Evolutionary conservation across 2,888 invertebrate genomes (phyloP), one percentile per base, ranked within the genome.

Genomic region (Stenotaenia linearis): DNA sequence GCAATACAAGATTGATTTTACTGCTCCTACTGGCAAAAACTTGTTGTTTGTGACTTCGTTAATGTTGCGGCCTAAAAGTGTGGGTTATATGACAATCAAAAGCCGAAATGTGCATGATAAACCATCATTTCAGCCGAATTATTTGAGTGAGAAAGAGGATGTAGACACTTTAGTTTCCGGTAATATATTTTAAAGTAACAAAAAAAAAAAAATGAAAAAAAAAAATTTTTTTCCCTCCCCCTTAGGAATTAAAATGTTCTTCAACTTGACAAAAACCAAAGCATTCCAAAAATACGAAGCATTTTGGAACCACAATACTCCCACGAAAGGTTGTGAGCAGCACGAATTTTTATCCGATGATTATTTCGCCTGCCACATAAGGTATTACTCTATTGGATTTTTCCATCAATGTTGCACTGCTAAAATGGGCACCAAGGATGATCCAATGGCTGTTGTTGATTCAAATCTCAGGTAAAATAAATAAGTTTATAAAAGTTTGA

Each of bases 111-210:
- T 97, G 0, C 92, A 92, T 83, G 92, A 93, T 77, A 92, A 92
- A 84, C 97, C 98, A 0, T 85, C 92, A 35, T 94, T 98, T 85
- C 91, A 97, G 86, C 94, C 97, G 1, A 95, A 97, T 84, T 98
- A 98, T 85, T 93, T 97, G 83, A 91, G 92, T 81, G 91, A 96
- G 85, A 91, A 92, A 0, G 85, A 89, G 80, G 95, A 93, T 85
- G 92, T 93, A 0, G 90, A 91, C 78, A 91, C 91, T 0, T 87
- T 96, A 15, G 92, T 95, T 0, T 95, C 95, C 86, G 95, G 84
- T 84, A 80, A 81, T n/a, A 30, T 9, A 25, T 12, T 1, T 10
- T 7, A 3, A 4, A 18, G n/a, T 4, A 9, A 21, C 21, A 21
- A 21, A 56, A 50, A 10, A 56, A 56, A 21, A 21, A 21, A 21